Percentiles rank a stretch among this genome's conserved stretches.
phyloP scores from a whole-genome alignment of 1,140 invertebrate genomes.

The Adoxophyes honmai region DNA sequence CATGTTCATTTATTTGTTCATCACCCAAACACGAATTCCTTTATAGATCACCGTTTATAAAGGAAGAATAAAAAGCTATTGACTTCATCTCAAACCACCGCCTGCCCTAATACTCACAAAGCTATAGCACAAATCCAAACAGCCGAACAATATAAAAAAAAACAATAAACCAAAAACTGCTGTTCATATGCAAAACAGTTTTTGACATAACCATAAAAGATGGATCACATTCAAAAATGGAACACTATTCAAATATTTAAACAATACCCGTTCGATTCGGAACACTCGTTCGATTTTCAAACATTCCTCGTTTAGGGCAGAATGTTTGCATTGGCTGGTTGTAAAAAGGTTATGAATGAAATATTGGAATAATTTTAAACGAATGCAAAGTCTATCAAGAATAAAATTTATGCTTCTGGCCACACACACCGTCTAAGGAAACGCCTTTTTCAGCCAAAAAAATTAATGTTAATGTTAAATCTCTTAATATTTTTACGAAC shows the following conservation, averaged over 20 bases:
- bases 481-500: no score
- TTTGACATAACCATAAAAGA: slow-evolving; percentile 20
- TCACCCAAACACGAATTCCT: neutral
- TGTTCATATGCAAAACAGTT: slow-evolving; percentile 21
- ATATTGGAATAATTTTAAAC: no score
- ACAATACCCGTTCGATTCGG: slow-evolving; percentile 22
- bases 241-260: slow-evolving; percentile 54
- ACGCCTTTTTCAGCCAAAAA: no score
- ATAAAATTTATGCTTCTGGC: no score
- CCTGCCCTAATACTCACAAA: slow-evolving; percentile 18
- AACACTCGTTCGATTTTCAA: slow-evolving; percentile 46
- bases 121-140: slow-evolving; percentile 20
- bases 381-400: no score
- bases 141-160: neutral
- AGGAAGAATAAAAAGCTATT: slow-evolving; percentile 6
- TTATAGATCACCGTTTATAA: slow-evolving; percentile 9
- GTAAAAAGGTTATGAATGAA: neutral
- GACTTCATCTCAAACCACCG: neutral
- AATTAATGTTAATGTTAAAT: no score
- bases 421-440: no score
- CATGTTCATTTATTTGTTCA: no score
- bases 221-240: slow-evolving; percentile 41
- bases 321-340: slow-evolving; percentile 5
- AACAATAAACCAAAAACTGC: slow-evolving; percentile 2
- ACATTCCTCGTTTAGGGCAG: slow-evolving; percentile 25